phyloP scores from a whole-genome alignment of 2,888 invertebrate genomes.

The Hydrotaea diabolus region DNA sequence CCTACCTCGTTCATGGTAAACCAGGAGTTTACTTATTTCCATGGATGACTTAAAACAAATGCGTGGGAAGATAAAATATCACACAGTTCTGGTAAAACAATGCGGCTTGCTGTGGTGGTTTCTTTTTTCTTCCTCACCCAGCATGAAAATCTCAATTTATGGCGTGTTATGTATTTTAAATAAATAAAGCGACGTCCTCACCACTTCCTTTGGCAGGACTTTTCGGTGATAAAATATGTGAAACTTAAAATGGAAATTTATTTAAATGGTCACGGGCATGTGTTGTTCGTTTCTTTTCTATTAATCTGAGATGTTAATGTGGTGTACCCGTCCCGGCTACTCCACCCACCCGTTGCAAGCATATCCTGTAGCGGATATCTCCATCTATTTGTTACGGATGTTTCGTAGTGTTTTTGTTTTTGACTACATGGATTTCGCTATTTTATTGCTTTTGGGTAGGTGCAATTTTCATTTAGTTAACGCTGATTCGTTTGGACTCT shows the following conservation, averaged over 20 bases:
- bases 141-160: conserved; percentile 26
- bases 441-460: neutral
- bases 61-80: conserved; percentile 33
- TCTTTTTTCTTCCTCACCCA: neutral
- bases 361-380: neutral
- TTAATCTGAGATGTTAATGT: conserved; percentile 63
- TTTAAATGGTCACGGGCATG: neutral
- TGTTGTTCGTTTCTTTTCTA: conserved; percentile 34
- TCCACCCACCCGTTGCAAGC: neutral
- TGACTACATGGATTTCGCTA: conserved; percentile 26
- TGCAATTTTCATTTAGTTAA: conserved; percentile 35
- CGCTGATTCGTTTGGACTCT: conserved; percentile 64
- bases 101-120: neutral
- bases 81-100: conserved; percentile 14
- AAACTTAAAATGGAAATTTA: conserved; percentile 46
- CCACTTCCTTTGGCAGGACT: conserved; percentile 26
- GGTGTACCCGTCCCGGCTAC: conserved; percentile 3
- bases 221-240: conserved; percentile 22
- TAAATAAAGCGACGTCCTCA: neutral
- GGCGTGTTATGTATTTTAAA: conserved; percentile 4
- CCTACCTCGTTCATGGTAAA: neutral
- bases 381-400: conserved; percentile 17
- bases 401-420: neutral
- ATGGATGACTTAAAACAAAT: conserved; percentile 30
- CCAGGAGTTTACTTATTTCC: neutral